A percentile compares a stretch with the other conserved stretches of the same genome.
phyloP scores from a whole-genome alignment of 2,113 vertebrate species.

The Aepyceros melampus region DNA sequence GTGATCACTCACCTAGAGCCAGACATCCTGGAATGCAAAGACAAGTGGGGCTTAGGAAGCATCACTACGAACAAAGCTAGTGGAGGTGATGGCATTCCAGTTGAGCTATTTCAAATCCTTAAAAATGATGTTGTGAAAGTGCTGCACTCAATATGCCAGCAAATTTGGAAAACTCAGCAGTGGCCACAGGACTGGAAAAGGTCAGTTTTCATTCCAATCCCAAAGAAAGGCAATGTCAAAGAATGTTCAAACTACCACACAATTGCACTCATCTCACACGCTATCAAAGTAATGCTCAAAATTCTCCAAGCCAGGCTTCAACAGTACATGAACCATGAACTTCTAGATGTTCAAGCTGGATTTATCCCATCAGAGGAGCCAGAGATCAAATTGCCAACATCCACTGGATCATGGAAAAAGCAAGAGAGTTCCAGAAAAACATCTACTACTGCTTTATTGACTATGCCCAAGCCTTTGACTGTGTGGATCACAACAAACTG shows the following conservation, averaged over 20 bases:
- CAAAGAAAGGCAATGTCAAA: background rate
- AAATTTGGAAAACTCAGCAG: background rate
- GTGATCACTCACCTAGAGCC: background rate
- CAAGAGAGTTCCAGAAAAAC: background rate
- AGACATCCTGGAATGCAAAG: background rate
- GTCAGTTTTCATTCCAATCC: background rate
- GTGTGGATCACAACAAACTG: background rate
- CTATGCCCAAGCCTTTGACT: background rate
- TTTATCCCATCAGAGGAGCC: background rate
- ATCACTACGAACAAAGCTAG: background rate
- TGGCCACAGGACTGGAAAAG: background rate
- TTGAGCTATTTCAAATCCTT: background rate
- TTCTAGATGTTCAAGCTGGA: background rate
- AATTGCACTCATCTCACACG: background rate
- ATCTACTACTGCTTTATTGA: background rate
- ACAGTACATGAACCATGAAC: background rate
- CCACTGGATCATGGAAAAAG: background rate
- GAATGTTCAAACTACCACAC: background rate
- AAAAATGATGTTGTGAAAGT: background rate
- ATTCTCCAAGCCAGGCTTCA: background rate
- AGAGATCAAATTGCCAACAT: background rate
- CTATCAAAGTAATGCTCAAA: background rate
- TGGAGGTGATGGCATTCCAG: background rate
- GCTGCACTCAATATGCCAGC: background rate
- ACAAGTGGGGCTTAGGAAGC: background rate